Conservation (phyloP, 2,888 invertebrate species). For the Halocaridina rubra region DNA sequence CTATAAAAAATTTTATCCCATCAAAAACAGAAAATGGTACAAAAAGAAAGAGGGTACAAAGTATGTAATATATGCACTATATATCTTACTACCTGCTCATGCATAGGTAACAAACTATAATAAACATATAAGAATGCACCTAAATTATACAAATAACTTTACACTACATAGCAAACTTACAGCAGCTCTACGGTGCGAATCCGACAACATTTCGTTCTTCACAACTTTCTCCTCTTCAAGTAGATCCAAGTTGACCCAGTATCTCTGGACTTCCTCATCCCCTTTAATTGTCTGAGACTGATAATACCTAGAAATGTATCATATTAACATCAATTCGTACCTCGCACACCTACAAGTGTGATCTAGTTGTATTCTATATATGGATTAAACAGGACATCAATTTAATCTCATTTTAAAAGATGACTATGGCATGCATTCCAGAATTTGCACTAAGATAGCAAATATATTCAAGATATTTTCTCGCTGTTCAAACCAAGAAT, state of each 20-base stretch:
- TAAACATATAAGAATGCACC: not conserved
- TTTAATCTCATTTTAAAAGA: not conserved
- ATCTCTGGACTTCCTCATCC: slow-evolving; percentile 72
- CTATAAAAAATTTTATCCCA: not conserved
- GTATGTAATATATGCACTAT: too few relatives aligned
- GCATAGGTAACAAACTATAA: not conserved
- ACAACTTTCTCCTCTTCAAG: slow-evolving; percentile 72
- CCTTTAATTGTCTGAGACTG: slow-evolving; percentile 65
- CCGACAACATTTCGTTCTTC: slow-evolving; percentile 79
- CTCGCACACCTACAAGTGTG: not conserved
- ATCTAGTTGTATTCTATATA: too few relatives aligned
- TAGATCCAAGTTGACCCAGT: slow-evolving; percentile 80
- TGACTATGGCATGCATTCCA: too few relatives aligned
- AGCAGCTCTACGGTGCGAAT: slow-evolving; percentile 86
- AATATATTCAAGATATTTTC: not conserved
- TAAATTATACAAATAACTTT: not conserved
- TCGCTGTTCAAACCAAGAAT: too few relatives aligned
- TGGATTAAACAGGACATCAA: too few relatives aligned
- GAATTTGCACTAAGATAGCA: not conserved
- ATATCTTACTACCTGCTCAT: too few relatives aligned
- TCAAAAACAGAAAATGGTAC: not conserved
- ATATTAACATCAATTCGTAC: not conserved
- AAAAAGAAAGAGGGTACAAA: too few relatives aligned
- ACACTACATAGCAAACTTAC: slow-evolving; percentile 72
- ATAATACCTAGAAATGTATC: slow-evolving; percentile 65